These are phyloP conservation scores for Hypothenemus hampei DNA, from an alignment of 1,140 invertebrate genomes.

Conservation along the genomic window DNA sequence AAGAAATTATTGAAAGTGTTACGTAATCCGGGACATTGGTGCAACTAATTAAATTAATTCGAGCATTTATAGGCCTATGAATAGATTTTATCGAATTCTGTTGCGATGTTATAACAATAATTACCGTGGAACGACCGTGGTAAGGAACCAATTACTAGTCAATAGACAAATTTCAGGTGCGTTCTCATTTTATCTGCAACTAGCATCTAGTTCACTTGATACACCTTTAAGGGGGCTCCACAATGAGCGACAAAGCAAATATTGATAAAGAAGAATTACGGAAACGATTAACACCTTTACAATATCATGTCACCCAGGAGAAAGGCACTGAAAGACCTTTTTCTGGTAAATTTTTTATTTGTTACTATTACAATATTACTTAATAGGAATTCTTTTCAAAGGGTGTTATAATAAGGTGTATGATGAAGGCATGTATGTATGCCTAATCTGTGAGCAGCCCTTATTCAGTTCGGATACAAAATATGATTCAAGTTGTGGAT, in stretches of 20 bases:
- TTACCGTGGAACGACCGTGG: too few relatives aligned
- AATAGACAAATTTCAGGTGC: too few relatives aligned
- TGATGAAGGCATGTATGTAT: conserved; percentile 83
- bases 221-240: too few relatives aligned
- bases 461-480: conserved; percentile 91
- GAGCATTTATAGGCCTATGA: too few relatives aligned
- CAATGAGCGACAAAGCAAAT: conserved; percentile 45
- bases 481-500: conserved; percentile 94
- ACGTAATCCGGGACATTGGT: too few relatives aligned
- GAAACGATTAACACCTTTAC: conserved; percentile 79
- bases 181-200: too few relatives aligned
- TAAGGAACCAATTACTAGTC: too few relatives aligned
- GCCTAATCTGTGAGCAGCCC: conserved; percentile 86
- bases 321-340: conserved; percentile 86
- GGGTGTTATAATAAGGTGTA: conserved; percentile 89
- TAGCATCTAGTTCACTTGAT: too few relatives aligned
- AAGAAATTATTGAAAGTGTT: too few relatives aligned
- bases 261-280: conserved; percentile 75
- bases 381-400: conserved; percentile 33
- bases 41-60: too few relatives aligned
- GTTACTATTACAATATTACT: not conserved
- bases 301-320: conserved; percentile 95
- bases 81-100: too few relatives aligned
- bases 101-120: too few relatives aligned
- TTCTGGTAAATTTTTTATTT: conserved; percentile 48